Base-by-base conservation (phyloP, 2,797 vertebrate genomes). In the Meda fulgida region DNA sequence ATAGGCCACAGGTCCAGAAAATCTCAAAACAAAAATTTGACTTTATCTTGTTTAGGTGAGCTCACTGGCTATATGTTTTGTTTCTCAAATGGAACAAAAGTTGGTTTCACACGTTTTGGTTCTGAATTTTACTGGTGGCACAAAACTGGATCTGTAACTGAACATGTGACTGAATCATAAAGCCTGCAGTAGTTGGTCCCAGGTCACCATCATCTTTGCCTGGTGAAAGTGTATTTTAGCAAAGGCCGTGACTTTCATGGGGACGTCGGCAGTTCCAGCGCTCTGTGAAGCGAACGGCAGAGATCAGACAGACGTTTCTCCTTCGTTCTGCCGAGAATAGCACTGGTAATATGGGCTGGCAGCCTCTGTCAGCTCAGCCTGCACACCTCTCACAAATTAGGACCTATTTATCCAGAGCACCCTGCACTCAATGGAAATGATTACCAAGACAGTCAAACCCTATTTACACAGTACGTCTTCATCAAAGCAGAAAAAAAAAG, bases 331-430 rank as follows among this genome's bases (percentile, higher is more conserved):
- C 77, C 46, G 58, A 69, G 77, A 81, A 81, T 85, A 83, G 78
- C 48, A 36, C 71, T 67, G 81, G 86, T 88, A 87, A 89, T 89
- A 73, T 72, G 67, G 31, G 40, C 65, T 88, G 86, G 88, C 89
- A 90, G 85, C 71, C 67, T 85, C 66, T 90, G 86, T 86, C 88
- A 88, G 76, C 86, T 87, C 88, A 85, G 78, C 83, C 82, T 87
- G 88, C 88, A 90, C 85, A 90, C 89, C 89, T 89, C 80, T 75
- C 88, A 87, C 85, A 88, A 88, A 90, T 87, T 88, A 87, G 84
- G 46, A 80, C 65, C 80, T 87, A 90, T 89, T 91, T 89, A 88
- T 89, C 58, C 80, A 85, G 84, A 86, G 80, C 84, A 86, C 80
- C 75, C 83, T 84, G 85, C 80, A 84, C 81, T 88, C 87, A 87